A percentile compares a stretch with the other conserved stretches of the same genome.
Evolutionary conservation across 2,113 vertebrate species (phyloP).

Genomic region (Eulemur rufifrons): DNA sequence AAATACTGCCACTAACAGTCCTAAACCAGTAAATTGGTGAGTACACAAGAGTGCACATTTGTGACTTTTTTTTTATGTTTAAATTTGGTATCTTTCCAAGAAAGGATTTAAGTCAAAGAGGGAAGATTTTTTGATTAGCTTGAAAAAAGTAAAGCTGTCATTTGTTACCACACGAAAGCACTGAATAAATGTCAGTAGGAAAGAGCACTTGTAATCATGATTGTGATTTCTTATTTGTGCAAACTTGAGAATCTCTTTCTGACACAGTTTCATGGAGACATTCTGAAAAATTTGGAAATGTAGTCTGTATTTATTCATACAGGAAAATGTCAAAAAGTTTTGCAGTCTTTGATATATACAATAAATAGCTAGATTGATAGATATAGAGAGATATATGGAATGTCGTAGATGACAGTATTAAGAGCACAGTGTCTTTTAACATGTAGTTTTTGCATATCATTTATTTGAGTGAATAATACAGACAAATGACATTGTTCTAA

Average conservation of each 20-base stretch:
- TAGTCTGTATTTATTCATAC: background rate
- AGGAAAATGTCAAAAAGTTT: constrained; percentile 6
- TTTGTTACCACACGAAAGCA: background rate
- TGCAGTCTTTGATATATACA: background rate
- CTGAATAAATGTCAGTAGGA: background rate
- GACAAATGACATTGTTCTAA: constrained; percentile 37
- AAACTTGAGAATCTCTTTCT: constrained; percentile 22
- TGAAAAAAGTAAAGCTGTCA: background rate
- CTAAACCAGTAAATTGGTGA: background rate
- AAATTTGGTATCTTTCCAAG: background rate
- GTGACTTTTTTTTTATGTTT: background rate
- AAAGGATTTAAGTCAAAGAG: background rate
- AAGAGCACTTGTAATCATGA: background rate
- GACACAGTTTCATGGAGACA: background rate
- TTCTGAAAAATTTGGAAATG: constrained; percentile 4
- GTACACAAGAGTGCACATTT: background rate
- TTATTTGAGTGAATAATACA: constrained; percentile 7
- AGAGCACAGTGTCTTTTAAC: background rate
- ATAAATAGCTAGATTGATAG: background rate
- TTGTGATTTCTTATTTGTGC: background rate
- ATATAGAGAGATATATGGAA: background rate
- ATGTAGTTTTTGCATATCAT: background rate
- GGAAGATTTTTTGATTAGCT: background rate
- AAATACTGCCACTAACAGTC: background rate
- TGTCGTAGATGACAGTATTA: background rate